Evolutionary conservation across 2,113 vertebrate species (phyloP), one percentile per base, ranked within the genome.

Genomic region (Illadopsis cleaveri): DNA sequence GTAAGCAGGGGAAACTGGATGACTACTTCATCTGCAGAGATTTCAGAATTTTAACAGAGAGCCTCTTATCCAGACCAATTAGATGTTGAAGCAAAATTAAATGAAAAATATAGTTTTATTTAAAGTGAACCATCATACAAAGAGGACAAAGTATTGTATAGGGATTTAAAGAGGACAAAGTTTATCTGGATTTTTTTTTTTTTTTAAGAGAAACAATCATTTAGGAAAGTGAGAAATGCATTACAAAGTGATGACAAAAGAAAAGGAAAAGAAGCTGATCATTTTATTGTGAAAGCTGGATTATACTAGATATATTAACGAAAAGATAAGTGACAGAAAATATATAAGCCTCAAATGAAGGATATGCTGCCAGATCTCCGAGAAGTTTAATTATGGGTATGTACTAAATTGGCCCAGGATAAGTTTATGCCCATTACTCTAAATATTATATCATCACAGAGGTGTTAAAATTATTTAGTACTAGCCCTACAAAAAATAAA

Each of bases 1-100:
- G 0, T 53, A 31, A 22, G 2, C 4, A 21, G 4, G 7, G 1
- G 3, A 11, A 6, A 22, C 40, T 11, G 8, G 17, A 44, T 50
- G 14, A 66, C 20, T 65, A 23, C 4, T 62, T 73, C 4, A 27
- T 58, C 42, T 5, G 1, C 5, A 82, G 50, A 37, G 12, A 58
- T 58, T 90, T 87, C 21, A 75, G 33, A 93, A 89, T 31, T 66
- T 57, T 73, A n/a, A 13, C 12, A 38, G 25, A 40, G 15, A 65
- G 4, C 8, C 2, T 89, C 6, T 27, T 80, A 30, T 18, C 12
- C 42, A 58, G 38, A 78, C 23, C 6, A 3, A 54, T 70, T 54
- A 76, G 35, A 37, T 35, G 5, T 24, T 68, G 53, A 15, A 75
- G 16, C 1, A 88, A 92, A 79, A 47, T 12, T 54, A 69, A 54